Percentiles rank a stretch among this genome's conserved stretches.
phyloP scores from a whole-genome alignment of 2,888 invertebrate species.

The Camptogramma bilineatum region DNA sequence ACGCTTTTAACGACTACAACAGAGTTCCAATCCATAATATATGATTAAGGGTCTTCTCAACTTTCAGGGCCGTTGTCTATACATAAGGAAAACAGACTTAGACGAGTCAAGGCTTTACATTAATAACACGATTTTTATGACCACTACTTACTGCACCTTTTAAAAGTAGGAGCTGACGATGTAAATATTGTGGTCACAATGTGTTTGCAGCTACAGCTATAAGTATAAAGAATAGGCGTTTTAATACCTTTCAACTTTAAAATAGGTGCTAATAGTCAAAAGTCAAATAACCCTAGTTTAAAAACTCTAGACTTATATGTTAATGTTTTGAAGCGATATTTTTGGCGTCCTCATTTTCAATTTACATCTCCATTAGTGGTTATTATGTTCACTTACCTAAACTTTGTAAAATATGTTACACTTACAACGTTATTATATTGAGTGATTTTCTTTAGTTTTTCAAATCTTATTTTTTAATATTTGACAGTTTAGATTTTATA shows the following conservation, averaged over 20 bases:
- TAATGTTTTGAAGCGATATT: too few relatives aligned
- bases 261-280: neutral
- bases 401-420: too few relatives aligned
- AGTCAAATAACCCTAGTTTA: too few relatives aligned
- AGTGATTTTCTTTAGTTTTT: too few relatives aligned
- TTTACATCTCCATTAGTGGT: too few relatives aligned
- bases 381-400: too few relatives aligned
- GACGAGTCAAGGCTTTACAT: constrained; percentile 66
- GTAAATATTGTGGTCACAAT: neutral
- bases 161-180: constrained; percentile 28
- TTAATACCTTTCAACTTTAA: neutral
- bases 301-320: too few relatives aligned
- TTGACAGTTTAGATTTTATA: too few relatives aligned
- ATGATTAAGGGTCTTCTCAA: constrained; percentile 59
- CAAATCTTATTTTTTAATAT: too few relatives aligned
- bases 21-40: constrained; percentile 51
- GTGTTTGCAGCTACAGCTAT: neutral
- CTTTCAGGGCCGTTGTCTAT: constrained; percentile 62
- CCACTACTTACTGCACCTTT: constrained; percentile 42
- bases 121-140: constrained; percentile 64
- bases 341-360: too few relatives aligned
- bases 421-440: too few relatives aligned
- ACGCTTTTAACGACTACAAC: constrained; percentile 44
- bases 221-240: neutral
- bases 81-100: constrained; percentile 72